A percentile compares a stretch with the other conserved stretches of the same genome.
Evolutionary conservation across 1,140 invertebrate species (phyloP).

Genomic region (Pygmarrhopalites habei): DNA sequence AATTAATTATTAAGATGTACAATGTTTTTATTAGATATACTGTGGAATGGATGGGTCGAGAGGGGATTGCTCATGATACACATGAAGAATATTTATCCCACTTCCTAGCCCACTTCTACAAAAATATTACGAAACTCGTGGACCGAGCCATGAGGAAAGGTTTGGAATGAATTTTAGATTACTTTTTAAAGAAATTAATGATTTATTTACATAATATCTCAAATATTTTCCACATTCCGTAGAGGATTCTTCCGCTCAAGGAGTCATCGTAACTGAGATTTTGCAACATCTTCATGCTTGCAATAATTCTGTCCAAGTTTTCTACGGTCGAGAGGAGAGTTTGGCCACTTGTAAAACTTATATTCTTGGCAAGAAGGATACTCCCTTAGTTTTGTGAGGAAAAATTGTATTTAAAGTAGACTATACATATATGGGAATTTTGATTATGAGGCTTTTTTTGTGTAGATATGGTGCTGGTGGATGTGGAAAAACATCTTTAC

Average conservation of each 20-base stretch:
- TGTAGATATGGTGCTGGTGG: constrained; percentile 92
- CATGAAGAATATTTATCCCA: constrained; percentile 91
- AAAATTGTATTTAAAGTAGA: too few relatives aligned
- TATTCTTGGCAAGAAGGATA: constrained; percentile 69
- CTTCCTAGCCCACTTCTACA: constrained; percentile 92
- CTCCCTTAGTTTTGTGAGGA: constrained; percentile 89
- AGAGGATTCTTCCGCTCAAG: constrained; percentile 88
- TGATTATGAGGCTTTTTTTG: too few relatives aligned
- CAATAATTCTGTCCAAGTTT: constrained; percentile 91
- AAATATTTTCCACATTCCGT: too few relatives aligned
- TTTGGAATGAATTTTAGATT: too few relatives aligned
- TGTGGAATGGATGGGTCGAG: constrained; percentile 93
- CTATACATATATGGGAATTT: too few relatives aligned
- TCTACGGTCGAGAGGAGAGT: constrained; percentile 86
- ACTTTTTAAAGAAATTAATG: too few relatives aligned
- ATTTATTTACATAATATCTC: too few relatives aligned
- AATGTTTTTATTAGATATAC: constrained; percentile 85
- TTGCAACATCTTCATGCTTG: constrained; percentile 94
- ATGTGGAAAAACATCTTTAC: constrained; percentile 92
- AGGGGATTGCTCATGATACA: constrained; percentile 85
- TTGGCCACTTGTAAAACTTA: constrained; percentile 74
- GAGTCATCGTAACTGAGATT: constrained; percentile 90
- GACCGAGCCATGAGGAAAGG: constrained; percentile 89
- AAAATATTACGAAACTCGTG: constrained; percentile 84
- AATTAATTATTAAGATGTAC: constrained; percentile 8